Conservation (phyloP, 2,113 vertebrate species). For the Platysteira castanea region DNA sequence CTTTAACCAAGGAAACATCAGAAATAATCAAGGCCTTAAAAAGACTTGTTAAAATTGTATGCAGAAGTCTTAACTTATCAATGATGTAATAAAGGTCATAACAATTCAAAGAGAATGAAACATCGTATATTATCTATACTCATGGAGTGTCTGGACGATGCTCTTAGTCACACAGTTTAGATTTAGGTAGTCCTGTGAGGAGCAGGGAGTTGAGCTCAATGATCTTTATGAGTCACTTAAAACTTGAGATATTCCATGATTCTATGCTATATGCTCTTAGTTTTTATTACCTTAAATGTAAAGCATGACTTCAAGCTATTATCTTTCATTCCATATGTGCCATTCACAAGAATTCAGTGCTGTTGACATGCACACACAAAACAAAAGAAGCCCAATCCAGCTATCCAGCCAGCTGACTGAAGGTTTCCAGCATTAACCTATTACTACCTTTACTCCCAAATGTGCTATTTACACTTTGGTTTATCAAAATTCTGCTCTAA, state of each 20-base stretch:
- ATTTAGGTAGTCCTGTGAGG: background rate
- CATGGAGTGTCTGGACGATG: fast-evolving
- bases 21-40: background rate
- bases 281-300: background rate
- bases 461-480: background rate
- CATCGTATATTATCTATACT: background rate
- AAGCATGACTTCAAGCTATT: background rate
- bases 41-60: background rate
- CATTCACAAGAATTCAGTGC: background rate
- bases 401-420: background rate
- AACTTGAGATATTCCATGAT: background rate
- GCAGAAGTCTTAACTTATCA: background rate
- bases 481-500: background rate
- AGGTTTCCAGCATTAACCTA: background rate
- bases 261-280: background rate
- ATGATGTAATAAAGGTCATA: background rate
- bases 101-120: background rate
- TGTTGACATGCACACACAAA: background rate
- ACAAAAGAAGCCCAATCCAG: background rate
- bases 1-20: background rate
- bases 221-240: background rate
- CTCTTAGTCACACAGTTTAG: background rate
- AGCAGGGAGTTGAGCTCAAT: background rate
- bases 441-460: background rate
- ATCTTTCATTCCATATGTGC: background rate